phyloP scores from a whole-genome alignment of 2,888 invertebrate species.

The Scrobipalpa atriplicella region DNA sequence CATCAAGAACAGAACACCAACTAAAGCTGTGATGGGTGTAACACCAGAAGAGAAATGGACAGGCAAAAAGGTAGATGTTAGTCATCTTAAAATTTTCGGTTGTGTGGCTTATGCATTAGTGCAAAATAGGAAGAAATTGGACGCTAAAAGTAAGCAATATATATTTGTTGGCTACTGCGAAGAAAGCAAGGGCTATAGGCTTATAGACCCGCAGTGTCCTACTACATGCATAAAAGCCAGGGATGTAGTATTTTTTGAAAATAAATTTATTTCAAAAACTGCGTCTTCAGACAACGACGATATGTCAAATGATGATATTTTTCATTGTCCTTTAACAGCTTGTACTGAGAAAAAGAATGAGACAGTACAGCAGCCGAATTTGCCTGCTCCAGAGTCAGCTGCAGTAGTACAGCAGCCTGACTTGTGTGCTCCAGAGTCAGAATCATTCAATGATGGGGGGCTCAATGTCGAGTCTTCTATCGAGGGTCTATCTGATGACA shows the following conservation, averaged over 20 bases:
- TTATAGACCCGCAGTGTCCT: conserved; percentile 32
- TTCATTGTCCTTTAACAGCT: neutral
- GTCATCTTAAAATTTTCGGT: conserved; percentile 29
- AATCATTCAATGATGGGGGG: conserved; percentile 17
- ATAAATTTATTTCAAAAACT: conserved; percentile 20
- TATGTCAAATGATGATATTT: conserved; percentile 28
- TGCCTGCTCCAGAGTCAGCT: too few relatives aligned
- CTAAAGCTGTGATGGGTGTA: neutral
- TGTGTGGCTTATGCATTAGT: conserved; percentile 35
- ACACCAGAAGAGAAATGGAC: conserved; percentile 28
- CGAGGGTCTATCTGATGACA: conserved; percentile 26
- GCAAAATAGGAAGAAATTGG: conserved; percentile 33
- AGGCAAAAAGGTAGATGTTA: conserved; percentile 24
- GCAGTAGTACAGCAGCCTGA: too few relatives aligned
- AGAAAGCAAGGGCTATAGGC: conserved; percentile 29
- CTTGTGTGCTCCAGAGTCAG: neutral
- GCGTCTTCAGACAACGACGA: neutral
- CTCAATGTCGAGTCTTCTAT: neutral
- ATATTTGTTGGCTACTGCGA: conserved; percentile 33
- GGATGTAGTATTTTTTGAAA: conserved; percentile 34
- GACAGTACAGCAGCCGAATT: too few relatives aligned
- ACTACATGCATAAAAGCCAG: conserved; percentile 31
- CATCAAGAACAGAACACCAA: conserved; percentile 21
- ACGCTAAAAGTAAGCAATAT: conserved; percentile 31
- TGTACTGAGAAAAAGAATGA: neutral